phyloP scores from a whole-genome alignment of 2,888 invertebrate species.

The Macrosoma leucophasiata region DNA sequence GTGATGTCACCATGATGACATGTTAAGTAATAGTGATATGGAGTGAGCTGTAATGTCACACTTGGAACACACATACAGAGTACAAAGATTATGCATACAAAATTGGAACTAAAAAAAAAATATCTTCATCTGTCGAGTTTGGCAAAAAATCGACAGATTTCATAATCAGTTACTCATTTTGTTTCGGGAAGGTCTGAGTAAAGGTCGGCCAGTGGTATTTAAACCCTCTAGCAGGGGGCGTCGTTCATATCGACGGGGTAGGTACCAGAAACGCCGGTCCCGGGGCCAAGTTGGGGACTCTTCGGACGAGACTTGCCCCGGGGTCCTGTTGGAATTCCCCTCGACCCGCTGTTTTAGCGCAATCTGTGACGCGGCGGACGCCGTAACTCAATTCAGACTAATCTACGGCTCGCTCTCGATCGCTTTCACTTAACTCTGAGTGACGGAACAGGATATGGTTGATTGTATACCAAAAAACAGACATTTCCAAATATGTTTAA shows the following conservation, averaged over 20 bases:
- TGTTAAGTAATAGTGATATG: slow-evolving; percentile 26
- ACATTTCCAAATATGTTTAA: too few relatives aligned
- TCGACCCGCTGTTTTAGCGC: slow-evolving; percentile 81
- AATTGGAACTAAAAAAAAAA: not conserved
- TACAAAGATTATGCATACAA: slow-evolving; percentile 35
- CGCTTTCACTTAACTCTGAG: slow-evolving; percentile 42
- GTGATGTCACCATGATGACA: slow-evolving; percentile 53
- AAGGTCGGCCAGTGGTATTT: slow-evolving; percentile 56
- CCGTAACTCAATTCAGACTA: slow-evolving; percentile 90
- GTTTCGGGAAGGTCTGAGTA: slow-evolving; percentile 90
- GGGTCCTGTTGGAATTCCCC: slow-evolving; percentile 76
- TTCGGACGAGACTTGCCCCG: slow-evolving; percentile 61
- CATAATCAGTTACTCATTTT: slow-evolving; percentile 50
- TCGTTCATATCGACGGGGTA: slow-evolving; percentile 73
- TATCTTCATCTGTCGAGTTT: too few relatives aligned
- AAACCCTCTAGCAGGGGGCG: slow-evolving; percentile 80
- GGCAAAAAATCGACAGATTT: too few relatives aligned
- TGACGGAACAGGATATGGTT: too few relatives aligned
- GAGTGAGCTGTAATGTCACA: slow-evolving; percentile 83
- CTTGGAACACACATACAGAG: slow-evolving; percentile 80
- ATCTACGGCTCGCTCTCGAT: slow-evolving; percentile 81
- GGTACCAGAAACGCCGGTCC: slow-evolving; percentile 80
- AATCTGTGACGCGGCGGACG: slow-evolving; percentile 78
- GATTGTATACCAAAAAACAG: too few relatives aligned
- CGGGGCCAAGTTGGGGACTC: slow-evolving; percentile 66